Conservation (phyloP, 2,797 vertebrate species). For the Pseudotriccus pelzelni region DNA sequence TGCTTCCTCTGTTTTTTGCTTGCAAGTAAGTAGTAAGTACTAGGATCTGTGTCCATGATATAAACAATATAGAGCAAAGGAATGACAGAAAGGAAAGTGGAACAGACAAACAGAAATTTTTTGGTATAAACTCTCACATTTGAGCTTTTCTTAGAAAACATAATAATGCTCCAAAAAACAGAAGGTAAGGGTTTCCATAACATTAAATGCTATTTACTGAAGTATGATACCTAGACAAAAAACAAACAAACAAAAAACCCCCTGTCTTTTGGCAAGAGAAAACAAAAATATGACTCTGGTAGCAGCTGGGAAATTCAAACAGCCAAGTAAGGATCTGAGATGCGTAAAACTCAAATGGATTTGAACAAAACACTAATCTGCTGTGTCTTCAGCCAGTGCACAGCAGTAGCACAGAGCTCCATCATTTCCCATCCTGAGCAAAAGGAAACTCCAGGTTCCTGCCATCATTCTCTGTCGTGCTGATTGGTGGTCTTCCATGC, state of each 20-base stretch:
- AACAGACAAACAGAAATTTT: neutral
- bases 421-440: accelerated
- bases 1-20: neutral
- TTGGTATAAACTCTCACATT: neutral
- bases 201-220: neutral
- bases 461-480: neutral
- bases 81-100: neutral
- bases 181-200: neutral
- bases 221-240: neutral
- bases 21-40: neutral
- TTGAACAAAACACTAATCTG: neutral
- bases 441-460: accelerated
- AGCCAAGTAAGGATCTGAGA: neutral
- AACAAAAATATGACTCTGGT: neutral
- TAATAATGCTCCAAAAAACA: neutral
- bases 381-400: neutral
- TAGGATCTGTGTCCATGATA: neutral
- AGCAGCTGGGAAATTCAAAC: neutral
- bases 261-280: neutral
- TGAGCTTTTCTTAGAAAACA: neutral
- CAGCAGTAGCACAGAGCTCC: neutral
- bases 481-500: neutral
- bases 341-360: neutral
- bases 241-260: neutral
- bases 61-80: neutral